Conservation (phyloP, 92 coral and sea anemone species). For the Porites divaricata region DNA sequence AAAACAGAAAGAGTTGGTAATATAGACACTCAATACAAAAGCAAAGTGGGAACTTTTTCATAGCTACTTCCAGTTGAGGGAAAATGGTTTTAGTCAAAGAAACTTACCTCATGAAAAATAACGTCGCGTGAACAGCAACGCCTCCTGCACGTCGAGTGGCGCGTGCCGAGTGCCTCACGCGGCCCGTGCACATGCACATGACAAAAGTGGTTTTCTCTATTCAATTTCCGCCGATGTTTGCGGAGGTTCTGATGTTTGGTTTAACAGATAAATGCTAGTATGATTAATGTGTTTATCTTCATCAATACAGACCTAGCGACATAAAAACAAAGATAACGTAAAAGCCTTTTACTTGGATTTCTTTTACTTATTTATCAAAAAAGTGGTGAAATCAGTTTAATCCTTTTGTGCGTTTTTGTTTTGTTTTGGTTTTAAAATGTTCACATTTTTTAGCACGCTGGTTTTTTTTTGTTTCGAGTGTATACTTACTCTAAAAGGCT, state of each 20-base stretch:
- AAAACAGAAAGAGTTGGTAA: too few species aligned
- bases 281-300: neutral
- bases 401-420: neutral
- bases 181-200: neutral
- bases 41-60: too few species aligned
- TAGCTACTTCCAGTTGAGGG: neutral
- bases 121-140: neutral
- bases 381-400: neutral
- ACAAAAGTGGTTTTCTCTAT: neutral
- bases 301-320: neutral
- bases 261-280: neutral
- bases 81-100: neutral
- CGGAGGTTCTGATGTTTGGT: slow-evolving; percentile 5
- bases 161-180: slow-evolving; percentile 9
- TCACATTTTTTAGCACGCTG: too few species aligned
- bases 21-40: too few species aligned
- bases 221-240: neutral
- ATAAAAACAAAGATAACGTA: neutral
- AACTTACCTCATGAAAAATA: neutral
- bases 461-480: too few species aligned
- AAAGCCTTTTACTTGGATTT: neutral
- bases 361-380: too few species aligned
- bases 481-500: too few species aligned
- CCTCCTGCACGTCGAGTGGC: neutral
- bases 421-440: too few species aligned